Percentiles rank a stretch among this genome's conserved stretches.
Evolutionary conservation across 2,113 vertebrate species (phyloP).

Genomic region (Garra rufa): DNA sequence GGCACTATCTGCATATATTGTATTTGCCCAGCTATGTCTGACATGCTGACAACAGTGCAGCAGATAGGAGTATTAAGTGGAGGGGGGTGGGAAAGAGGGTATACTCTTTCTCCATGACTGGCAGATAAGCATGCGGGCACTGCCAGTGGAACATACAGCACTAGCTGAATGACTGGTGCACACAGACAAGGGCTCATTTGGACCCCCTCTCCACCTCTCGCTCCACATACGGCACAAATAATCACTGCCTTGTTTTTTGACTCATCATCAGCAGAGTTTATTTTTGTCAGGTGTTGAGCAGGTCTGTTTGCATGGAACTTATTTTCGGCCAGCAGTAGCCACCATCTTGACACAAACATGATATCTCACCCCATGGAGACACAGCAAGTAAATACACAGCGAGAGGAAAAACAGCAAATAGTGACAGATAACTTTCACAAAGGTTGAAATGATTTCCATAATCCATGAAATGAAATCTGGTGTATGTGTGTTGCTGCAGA

Average conservation of each 20-base stretch:
- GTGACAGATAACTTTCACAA: background rate
- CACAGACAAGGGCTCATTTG: conserved; percentile 70
- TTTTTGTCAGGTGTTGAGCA: conserved; percentile 73
- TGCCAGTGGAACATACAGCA: conserved; percentile 38
- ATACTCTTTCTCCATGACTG: background rate
- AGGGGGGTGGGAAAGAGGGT: too few species aligned
- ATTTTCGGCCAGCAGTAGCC: conserved; percentile 22
- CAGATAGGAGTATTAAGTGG: conserved; percentile 23
- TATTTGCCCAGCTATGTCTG: conserved; percentile 29
- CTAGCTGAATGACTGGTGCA: conserved; percentile 69
- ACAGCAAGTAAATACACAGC: background rate
- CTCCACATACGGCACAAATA: conserved; percentile 59
- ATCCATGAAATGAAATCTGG: background rate
- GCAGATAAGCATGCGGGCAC: conserved; percentile 42
- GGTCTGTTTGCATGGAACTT: conserved; percentile 55
- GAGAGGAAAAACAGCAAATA: background rate
- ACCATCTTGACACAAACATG: conserved; percentile 17
- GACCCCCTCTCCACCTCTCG: conserved; percentile 45
- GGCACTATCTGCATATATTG: background rate
- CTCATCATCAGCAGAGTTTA: conserved; percentile 71
- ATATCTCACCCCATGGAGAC: background rate
- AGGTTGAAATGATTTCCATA: conserved; percentile 3
- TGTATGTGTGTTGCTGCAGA: conserved; percentile 67
- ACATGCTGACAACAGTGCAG: conserved; percentile 16
- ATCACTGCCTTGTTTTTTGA: conserved; percentile 66